Evolutionary conservation across 1,140 invertebrate genomes (phyloP), one percentile per base, ranked within the genome.

Genomic region (Plectrocnemia conspersa): DNA sequence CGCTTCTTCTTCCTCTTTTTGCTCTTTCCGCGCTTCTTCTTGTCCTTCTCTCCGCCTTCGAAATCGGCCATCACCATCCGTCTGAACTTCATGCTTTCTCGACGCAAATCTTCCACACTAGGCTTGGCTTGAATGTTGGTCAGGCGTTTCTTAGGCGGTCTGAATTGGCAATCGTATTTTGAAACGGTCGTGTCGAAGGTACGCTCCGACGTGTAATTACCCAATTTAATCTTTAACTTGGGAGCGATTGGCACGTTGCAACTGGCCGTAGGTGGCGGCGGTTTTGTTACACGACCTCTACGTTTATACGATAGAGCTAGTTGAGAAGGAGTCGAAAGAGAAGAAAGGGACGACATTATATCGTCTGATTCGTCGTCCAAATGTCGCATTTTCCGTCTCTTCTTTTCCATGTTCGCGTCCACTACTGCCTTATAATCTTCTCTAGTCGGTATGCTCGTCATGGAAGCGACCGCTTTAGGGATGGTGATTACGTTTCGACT

Each of bases 71-170:
- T 88, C 0, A 90, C 81, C 77, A 81, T 83, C 38, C 84, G 80
- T n/a, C 90, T 77, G 68, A 82, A 93, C 64, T 90, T 91, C 88
- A 93, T 91, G 58, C 84, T 90, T 60, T 93, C 88, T 4, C 86
- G 78, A 53, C 82, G 84, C 4, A 91, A 69, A 57, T 91, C 88
- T 66, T 88, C 87, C 63, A 84, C 83, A 47, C 76, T 81, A 0
- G 85, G 85, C 47, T 78, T 81, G 18, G 75, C 78, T n/a, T n/a
- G n/a, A 32, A 83, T 80, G 58, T 75, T 79, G 27, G 79, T 77
- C 24, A 86, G 64, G 4, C 88, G 78, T 62, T 92, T 91, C 70
- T 92, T 92, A 2, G 89, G 89, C 27, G 89, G 89, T 54, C 80
- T 73, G 54, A 83, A 81, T 56, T 83, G 67, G 46, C 74, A 67